These are phyloP conservation scores for Rhinolophus sinicus DNA, from an alignment of 2,113 vertebrate species.

Conservation along the genomic window DNA sequence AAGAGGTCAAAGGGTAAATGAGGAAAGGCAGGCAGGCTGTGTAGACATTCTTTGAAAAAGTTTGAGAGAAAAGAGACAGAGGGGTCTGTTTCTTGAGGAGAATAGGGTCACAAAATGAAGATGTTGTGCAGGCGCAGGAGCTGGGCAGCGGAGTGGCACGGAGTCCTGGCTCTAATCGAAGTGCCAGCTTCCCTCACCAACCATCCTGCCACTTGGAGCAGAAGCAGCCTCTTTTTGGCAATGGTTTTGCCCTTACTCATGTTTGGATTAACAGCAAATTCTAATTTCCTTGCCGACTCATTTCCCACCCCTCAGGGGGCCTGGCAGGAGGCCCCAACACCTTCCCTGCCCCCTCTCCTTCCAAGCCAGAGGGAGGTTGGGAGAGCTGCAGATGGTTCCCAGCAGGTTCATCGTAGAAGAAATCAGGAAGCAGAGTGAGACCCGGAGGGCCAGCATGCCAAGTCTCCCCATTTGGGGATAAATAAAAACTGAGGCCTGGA, in stretches of 20 bases:
- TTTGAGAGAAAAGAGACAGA: neutral
- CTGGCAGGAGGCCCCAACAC: constrained; percentile 24
- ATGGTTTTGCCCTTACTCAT: constrained; percentile 21
- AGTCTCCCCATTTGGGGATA: neutral
- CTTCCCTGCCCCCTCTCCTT: neutral
- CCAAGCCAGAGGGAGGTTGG: neutral
- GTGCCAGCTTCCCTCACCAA: neutral
- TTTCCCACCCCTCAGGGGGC: constrained; percentile 53
- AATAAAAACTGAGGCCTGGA: neutral
- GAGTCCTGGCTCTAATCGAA: neutral
- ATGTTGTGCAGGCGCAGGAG: neutral
- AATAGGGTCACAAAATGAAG: neutral
- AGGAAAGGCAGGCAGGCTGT: neutral
- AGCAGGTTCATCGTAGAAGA: neutral
- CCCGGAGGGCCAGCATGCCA: neutral
- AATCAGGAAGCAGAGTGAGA: neutral
- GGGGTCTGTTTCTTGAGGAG: neutral
- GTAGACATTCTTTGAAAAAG: neutral
- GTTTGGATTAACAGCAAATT: constrained; percentile 45
- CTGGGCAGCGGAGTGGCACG: neutral
- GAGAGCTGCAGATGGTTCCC: neutral
- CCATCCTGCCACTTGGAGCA: neutral
- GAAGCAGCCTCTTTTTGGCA: neutral
- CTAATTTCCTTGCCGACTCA: constrained; percentile 60
- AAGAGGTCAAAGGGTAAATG: neutral